Conservation (phyloP, 2,888 invertebrate genomes). For the Drosophila acutilabella region DNA sequence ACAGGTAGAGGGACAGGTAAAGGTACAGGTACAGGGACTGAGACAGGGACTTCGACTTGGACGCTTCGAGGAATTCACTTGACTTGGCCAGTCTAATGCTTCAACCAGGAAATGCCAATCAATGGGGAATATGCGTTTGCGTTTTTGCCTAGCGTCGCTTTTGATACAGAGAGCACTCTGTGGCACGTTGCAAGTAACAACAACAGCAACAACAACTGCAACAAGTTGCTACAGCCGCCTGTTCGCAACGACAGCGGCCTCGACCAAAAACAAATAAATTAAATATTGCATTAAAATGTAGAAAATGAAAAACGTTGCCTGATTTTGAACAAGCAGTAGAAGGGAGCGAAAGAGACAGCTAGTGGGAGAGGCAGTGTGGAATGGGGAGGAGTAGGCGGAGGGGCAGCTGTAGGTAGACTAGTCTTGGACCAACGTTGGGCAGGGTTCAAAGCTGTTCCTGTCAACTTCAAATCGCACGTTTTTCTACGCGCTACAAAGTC, state of each 20-base stretch:
- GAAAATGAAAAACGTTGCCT: constrained; percentile 79
- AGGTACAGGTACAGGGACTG: neutral
- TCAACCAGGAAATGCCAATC: constrained; percentile 82
- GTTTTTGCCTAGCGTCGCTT: constrained; percentile 27
- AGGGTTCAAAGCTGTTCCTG: constrained; percentile 75
- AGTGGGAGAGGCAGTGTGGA: constrained; percentile 3
- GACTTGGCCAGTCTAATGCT: constrained; percentile 77
- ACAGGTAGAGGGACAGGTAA: neutral
- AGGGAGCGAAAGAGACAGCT: constrained; percentile 1
- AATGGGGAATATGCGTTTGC: constrained; percentile 75
- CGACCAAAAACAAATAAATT: constrained; percentile 79
- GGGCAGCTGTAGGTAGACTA: constrained; percentile 4
- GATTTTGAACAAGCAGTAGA: constrained; percentile 24
- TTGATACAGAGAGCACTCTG: constrained; percentile 56
- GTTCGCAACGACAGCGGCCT: constrained; percentile 34
- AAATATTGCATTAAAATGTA: constrained; percentile 81
- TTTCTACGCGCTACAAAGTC: constrained; percentile 78
- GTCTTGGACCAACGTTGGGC: constrained; percentile 43
- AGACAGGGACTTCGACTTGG: neutral
- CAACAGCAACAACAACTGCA: constrained; percentile 14
- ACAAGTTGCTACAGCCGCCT: constrained; percentile 39
- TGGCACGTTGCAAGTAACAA: constrained; percentile 23
- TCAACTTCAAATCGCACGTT: constrained; percentile 82
- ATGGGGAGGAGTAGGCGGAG: constrained; percentile 18
- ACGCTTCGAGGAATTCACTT: constrained; percentile 77